phyloP scores from a whole-genome alignment of 2,888 invertebrate species.

The Ophion obscuratus region DNA sequence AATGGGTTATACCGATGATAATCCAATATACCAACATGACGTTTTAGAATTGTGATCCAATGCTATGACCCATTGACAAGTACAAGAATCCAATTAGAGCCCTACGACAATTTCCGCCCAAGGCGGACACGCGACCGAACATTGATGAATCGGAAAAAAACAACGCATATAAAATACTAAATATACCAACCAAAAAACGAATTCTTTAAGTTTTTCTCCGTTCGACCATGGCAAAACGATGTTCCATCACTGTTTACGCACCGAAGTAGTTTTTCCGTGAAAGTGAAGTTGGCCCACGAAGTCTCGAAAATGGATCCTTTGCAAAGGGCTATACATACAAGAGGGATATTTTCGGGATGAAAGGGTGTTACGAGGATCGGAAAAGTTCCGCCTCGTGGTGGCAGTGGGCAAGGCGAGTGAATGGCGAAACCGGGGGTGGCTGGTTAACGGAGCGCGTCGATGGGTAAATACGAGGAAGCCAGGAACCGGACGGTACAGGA shows the following conservation, averaged over 20 bases:
- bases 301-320: neutral
- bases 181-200: no score
- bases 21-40: no score
- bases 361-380: neutral
- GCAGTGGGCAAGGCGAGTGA: neutral
- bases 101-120: no score
- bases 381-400: neutral
- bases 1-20: no score
- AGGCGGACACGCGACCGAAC: no score
- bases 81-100: no score
- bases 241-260: neutral
- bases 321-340: neutral
- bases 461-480: constrained; percentile 38
- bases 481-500: constrained; percentile 16
- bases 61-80: no score
- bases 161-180: no score
- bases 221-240: neutral
- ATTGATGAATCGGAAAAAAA: no score
- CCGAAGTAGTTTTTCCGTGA: neutral
- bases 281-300: constrained; percentile 11
- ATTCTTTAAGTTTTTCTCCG: no score
- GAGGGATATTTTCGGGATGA: neutral
- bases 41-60: no score
- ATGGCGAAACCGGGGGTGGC: neutral
- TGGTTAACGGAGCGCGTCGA: constrained; percentile 41